These are phyloP conservation scores for Tenualosa thibaudeaui DNA, from an alignment of 2,797 vertebrate genomes.

Conservation along the genomic window DNA sequence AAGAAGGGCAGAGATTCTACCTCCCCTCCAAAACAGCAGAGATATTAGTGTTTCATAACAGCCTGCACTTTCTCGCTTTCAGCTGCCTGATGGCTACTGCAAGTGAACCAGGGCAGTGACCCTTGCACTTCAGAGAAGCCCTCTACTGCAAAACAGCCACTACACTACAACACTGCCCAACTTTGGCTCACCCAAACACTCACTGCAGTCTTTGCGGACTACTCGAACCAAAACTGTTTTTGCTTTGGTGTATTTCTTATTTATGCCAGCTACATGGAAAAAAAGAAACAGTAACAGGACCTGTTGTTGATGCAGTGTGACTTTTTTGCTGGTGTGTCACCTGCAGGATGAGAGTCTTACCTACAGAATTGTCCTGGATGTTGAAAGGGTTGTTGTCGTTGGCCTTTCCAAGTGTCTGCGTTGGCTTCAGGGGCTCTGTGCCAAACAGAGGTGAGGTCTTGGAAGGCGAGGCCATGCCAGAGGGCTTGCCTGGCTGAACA, in stretches of 20 bases:
- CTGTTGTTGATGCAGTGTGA: slow-evolving; percentile 17
- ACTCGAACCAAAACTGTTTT: not conserved
- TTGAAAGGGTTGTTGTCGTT: slow-evolving; percentile 44
- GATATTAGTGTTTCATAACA: not conserved
- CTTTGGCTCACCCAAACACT: not conserved
- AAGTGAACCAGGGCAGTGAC: not conserved
- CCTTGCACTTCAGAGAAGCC: not conserved
- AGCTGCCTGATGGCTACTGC: not conserved
- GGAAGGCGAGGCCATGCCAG: slow-evolving; percentile 64
- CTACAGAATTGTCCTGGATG: slow-evolving; percentile 52
- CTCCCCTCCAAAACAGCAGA: not conserved
- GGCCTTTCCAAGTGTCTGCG: slow-evolving; percentile 48
- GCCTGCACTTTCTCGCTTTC: not conserved
- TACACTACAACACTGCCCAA: not conserved
- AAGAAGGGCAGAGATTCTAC: not conserved
- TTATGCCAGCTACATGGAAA: not conserved
- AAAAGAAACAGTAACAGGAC: not conserved
- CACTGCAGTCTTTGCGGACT: not conserved
- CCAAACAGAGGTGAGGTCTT: slow-evolving; percentile 64
- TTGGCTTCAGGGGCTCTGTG: slow-evolving; percentile 64
- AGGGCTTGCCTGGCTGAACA: slow-evolving; percentile 66
- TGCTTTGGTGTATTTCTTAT: not conserved
- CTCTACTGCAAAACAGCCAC: not conserved
- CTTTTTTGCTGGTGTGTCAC: slow-evolving; percentile 33
- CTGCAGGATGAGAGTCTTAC: slow-evolving; percentile 49